These are phyloP conservation scores for Xiphophorus birchmanni DNA, from an alignment of 2,797 vertebrate species.

Conservation along the genomic window DNA sequence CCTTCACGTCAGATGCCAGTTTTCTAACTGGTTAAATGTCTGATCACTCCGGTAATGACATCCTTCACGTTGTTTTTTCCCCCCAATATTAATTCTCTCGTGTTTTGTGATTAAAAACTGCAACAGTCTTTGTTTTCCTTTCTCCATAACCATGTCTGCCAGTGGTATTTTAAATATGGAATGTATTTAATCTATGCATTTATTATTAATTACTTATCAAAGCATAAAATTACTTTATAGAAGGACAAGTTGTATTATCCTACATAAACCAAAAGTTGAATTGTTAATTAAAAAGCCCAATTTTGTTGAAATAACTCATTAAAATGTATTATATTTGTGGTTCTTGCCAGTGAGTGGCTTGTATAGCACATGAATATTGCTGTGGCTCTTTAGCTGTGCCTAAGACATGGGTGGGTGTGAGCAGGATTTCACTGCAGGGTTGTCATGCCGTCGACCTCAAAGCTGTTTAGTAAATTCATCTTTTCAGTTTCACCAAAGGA, in stretches of 20 bases:
- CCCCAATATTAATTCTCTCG: background rate
- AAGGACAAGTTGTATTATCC: background rate
- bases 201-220: background rate
- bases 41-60: background rate
- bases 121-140: background rate
- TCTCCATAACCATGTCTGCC: background rate
- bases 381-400: background rate
- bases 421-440: conserved; percentile 18
- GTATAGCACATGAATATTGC: background rate
- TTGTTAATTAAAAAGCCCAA: background rate
- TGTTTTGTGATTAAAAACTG: background rate
- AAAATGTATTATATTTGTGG: background rate
- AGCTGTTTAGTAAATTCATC: conserved; percentile 14
- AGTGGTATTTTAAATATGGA: background rate
- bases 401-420: background rate
- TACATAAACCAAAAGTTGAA: background rate
- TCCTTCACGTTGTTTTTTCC: background rate
- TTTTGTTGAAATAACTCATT: background rate
- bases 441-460: conserved; percentile 10
- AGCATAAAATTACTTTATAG: background rate
- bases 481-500: background rate
- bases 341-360: background rate
- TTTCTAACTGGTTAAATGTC: background rate
- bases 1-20: background rate
- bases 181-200: background rate